Evolutionary conservation across 2,888 invertebrate genomes (phyloP), one percentile per base, ranked within the genome.

Genomic region (Neocrepidodera transversa): DNA sequence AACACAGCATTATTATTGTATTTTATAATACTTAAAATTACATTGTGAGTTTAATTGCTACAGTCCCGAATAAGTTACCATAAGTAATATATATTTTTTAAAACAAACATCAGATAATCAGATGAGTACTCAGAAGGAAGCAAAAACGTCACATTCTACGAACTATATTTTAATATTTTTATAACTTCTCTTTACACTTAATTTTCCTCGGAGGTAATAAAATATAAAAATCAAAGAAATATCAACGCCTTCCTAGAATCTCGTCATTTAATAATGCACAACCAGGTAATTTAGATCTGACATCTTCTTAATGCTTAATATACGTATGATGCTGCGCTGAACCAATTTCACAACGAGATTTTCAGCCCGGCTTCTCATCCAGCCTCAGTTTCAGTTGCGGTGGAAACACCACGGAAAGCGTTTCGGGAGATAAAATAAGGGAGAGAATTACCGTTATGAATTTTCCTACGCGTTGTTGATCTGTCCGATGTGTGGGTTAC

Each of bases 321-420:
- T 59, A 59, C 54, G 53, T 54, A 59, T 59, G 58, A 59, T 59
- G 58, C 58, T 59, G 58, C 58, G 58, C 58, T 59, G 53, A 59
- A 53, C 49, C 53, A 42, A 48, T 49, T 42, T 53, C 58, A 40
- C 53, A 49, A 53, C 53, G 58, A 59, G 58, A 59, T 59, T 53
- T 49, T 59, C 49, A 36, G 36, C 49, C 53, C 26, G 53, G 49
- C 49, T 43, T 40, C 43, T 49, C 53, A 38, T 59, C 42, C 28
- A 49, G 53, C 56, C 43, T 43, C 49, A 49, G 53, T 35, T 54
- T 59, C 58, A 59, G 58, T 53, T 49, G 53, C 36, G 58, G 35
- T 17, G 32, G 30, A 26, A 49, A 36, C 53, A 49, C 26, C 58
- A 53, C 11, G 28, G 32, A 23, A 49, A 42, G 48, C 58, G 58